Evolutionary conservation across 2,888 invertebrate genomes (phyloP), one percentile per base, ranked within the genome.

Genomic region (Chrysopilus asiliformis): DNA sequence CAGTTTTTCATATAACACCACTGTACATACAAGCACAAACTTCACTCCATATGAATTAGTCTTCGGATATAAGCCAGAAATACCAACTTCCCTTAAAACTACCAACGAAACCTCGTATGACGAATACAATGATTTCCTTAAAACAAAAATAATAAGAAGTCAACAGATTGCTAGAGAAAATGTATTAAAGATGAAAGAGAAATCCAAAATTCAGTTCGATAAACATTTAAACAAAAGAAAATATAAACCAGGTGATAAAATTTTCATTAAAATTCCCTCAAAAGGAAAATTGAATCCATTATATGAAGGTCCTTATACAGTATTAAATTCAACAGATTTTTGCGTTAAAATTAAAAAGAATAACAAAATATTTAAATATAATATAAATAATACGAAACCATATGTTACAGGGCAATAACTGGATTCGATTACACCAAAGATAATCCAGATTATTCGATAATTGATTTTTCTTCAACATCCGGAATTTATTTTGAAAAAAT

Each of bases 331-430:
- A 3, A 17, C 4, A 4, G 7, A 4, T 5, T 12, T 4, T 4
- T 4, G 13, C 13, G 25, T 25, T 4, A 25, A 25, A 16, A 17
- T n/a, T n/a, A n/a, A n/a, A n/a, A n/a, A n/a, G n/a, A n/a, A n/a
- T n/a, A n/a, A n/a, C n/a, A n/a, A n/a, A 16, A 16, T 16, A 17
- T 4, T 16, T 3, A 16, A 30, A 30, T 14, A 16, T 30, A 30
- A 30, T 30, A 30, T 16, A n/a, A 30, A 30, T 30, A 30, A 30
- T 16, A 30, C 30, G 3, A 30, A 30, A 30, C 30, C 30, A 7
- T 30, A 30, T 17, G 19, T 30, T 30, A 10, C 18, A 30, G 30
- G 30, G 3, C 19, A 16, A 30, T 9, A n/a, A 8, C 4, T 3
- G 25, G 25, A 5, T 4, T 3, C 10, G 13, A 7, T 8, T 7